phyloP scores from a whole-genome alignment of 2,113 vertebrate genomes.

The Leptodactylus fuscus region DNA sequence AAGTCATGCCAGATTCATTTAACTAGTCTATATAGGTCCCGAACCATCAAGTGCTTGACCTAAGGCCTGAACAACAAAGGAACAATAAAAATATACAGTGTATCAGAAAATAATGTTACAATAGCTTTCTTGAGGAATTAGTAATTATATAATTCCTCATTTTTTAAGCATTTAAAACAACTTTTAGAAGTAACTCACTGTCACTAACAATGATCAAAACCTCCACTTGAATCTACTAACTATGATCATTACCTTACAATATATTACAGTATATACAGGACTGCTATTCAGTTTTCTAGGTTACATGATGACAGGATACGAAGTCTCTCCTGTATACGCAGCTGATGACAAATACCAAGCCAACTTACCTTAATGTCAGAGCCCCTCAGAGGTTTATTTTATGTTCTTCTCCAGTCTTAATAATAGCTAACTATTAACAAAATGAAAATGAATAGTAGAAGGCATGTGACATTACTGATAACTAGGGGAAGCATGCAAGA shows the following conservation, averaged over 20 bases:
- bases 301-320: not conserved
- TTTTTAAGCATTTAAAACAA: no score
- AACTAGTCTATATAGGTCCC: no score
- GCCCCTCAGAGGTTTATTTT: not conserved
- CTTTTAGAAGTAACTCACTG: no score
- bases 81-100: not conserved
- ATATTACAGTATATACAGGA: not conserved
- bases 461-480: not conserved
- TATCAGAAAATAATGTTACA: not conserved
- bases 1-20: not conserved
- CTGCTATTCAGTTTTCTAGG: not conserved
- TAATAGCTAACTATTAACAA: slow-evolving; percentile 13
- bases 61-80: not conserved
- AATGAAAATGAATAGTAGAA: not conserved
- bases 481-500: not conserved
- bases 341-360: not conserved
- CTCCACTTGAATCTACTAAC: no score
- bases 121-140: not conserved
- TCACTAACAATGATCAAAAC: no score
- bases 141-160: no score
- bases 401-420: slow-evolving; percentile 1
- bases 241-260: not conserved
- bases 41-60: not conserved
- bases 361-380: not conserved
- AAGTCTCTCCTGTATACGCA: not conserved